These are phyloP conservation scores for Tamandua tetradactyla DNA, from an alignment of 2,797 vertebrate genomes.

Conservation along the genomic window DNA sequence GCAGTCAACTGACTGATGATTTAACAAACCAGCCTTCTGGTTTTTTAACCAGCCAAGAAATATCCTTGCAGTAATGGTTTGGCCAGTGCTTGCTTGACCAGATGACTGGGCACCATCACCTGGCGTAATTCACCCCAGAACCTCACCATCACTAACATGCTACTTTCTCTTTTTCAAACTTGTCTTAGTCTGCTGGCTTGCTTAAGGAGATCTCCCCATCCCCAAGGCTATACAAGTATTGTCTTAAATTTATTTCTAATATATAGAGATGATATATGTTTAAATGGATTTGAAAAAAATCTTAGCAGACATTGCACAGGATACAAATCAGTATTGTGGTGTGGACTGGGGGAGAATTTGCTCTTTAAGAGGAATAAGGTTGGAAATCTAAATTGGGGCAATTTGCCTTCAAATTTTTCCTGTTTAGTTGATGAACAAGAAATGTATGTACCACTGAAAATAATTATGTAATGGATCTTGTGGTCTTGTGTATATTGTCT, in stretches of 20 bases:
- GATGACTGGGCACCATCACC: too few species aligned
- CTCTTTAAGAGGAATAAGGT: neutral
- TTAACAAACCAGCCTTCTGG: too few species aligned
- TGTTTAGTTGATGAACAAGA: neutral
- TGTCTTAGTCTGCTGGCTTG: neutral
- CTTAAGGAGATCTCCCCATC: neutral
- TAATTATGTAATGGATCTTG: neutral
- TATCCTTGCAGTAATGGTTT: too few species aligned
- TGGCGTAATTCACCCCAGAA: too few species aligned
- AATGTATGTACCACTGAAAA: neutral
- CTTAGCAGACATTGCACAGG: neutral
- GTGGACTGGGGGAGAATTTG: neutral
- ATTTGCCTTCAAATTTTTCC: conserved; percentile 6
- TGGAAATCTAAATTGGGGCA: neutral
- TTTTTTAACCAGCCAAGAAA: too few species aligned
- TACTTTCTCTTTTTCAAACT: neutral
- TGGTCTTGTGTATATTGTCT: too few species aligned
- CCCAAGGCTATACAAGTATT: neutral
- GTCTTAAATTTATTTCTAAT: neutral
- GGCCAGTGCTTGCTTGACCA: too few species aligned
- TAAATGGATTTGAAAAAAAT: conserved; percentile 4
- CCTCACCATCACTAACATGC: too few species aligned
- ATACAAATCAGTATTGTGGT: neutral
- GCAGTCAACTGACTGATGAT: too few species aligned
- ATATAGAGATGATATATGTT: neutral